Evolutionary conservation across 2,113 vertebrate species (phyloP), one percentile per base, ranked within the genome.

Genomic region (Psettodes erumei): DNA sequence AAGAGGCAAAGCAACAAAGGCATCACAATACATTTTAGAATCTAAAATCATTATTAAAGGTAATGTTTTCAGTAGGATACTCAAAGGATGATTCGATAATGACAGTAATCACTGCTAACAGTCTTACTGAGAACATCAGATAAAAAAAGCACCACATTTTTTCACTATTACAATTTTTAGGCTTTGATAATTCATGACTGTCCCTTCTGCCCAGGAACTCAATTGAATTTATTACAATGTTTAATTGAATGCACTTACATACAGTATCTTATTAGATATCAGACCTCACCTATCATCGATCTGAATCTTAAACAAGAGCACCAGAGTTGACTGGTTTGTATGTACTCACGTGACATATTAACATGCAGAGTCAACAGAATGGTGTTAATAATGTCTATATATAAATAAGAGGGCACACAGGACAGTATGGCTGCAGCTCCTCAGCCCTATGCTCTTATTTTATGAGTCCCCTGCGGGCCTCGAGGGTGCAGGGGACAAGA

Each of bases 341-440:
- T 50, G 40, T 76, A 42, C 12, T 77, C 53, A 45, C 2, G 10
- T 74, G 50, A 15, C 53, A 27, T 15, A 38, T 43, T 62, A 72
- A 63, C 54, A 68, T 56, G 84, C 76, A 65, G 71, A 78, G 71
- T 81, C 75, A 75, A 88, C 75, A 82, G 59, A 84, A 79, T 82
- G 56, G 62, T 82, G 32, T 67, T 78, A 38, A 75, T 79, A 65
- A 75, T 38, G 56, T 74, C 82, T 82, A 42, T 56, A 61, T 75
- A 71, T 75, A 71, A 75, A 85, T 68, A 12, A 66, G 45, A 48
- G 71, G 51, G 40, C 35, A 37, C 51, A n/a, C 25, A 82, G 71
- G 72, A 81, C 66, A 64, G 55, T 62, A 27, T 3, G 7, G 55
- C 70, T 50, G 38, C 42, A 60, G 69, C 80, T 59, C 56, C 45